Conservation (phyloP, 2,113 vertebrate genomes). For the Puntigrus tetrazona region DNA sequence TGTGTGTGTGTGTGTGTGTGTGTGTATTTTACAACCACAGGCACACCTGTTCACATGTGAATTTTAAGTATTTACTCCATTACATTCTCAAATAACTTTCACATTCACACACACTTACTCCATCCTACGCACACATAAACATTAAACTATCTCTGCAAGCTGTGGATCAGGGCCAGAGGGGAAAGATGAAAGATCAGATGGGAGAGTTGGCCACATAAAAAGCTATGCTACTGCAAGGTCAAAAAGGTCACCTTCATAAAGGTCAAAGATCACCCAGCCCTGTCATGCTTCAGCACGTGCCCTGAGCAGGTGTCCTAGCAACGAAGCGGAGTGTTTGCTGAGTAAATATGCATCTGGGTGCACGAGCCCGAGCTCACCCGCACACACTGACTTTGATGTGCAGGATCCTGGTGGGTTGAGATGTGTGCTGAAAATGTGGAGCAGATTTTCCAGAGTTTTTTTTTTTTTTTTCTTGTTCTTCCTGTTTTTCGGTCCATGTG, state of each 20-base stretch:
- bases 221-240: conserved; percentile 59
- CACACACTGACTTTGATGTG: conserved; percentile 37
- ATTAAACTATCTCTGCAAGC: conserved; percentile 22
- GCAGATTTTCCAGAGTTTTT: conserved; percentile 11
- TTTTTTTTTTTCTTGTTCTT: background rate
- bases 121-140: background rate
- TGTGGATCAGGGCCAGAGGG: conserved; percentile 26
- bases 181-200: conserved; percentile 42
- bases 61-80: background rate
- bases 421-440: conserved; percentile 35
- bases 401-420: background rate
- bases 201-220: conserved; percentile 57
- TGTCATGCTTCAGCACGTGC: conserved; percentile 59
- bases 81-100: background rate
- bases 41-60: background rate
- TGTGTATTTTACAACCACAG: background rate
- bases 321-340: conserved; percentile 44
- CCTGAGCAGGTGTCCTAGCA: conserved; percentile 68
- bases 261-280: conserved; percentile 62
- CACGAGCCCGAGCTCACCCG: background rate
- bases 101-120: conserved; percentile 1
- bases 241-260: conserved; percentile 45
- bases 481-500: background rate
- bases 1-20: background rate
- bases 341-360: conserved; percentile 48